Evolutionary conservation across 2,797 vertebrate species (phyloP).

Genomic region (Mico argentatus): DNA sequence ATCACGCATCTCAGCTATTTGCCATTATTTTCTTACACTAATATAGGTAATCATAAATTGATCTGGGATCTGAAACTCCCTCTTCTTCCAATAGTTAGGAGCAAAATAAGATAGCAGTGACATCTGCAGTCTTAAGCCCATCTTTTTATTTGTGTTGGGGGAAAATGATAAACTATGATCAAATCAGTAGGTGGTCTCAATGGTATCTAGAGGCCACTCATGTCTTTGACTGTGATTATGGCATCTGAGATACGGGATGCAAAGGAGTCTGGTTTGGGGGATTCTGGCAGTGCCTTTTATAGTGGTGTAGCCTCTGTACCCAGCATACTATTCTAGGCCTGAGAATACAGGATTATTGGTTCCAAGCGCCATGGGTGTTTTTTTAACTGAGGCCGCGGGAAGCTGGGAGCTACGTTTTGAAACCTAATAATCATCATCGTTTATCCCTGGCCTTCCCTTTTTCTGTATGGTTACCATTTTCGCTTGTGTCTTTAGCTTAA

Average conservation of each 20-base stretch:
- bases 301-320: not conserved
- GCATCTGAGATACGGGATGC: not conserved
- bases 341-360: not conserved
- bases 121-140: not conserved
- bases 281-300: not conserved
- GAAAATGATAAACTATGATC: not conserved
- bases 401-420: conserved; percentile 6
- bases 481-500: conserved; percentile 12
- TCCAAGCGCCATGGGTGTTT: not conserved
- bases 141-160: not conserved
- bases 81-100: not conserved
- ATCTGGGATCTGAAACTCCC: not conserved
- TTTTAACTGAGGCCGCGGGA: not conserved
- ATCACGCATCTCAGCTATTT: conserved; percentile 11
- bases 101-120: not conserved
- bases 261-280: not conserved
- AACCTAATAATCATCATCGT: not conserved
- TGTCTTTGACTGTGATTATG: not conserved
- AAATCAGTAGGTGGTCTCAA: not conserved
- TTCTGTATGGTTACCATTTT: not conserved
- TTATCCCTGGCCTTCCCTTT: not conserved
- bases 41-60: not conserved
- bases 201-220: not conserved
- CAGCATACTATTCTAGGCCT: not conserved
- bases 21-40: not conserved